Evolutionary conservation across 2,113 vertebrate species (phyloP).

Genomic region (Edolisoma coerulescens): DNA sequence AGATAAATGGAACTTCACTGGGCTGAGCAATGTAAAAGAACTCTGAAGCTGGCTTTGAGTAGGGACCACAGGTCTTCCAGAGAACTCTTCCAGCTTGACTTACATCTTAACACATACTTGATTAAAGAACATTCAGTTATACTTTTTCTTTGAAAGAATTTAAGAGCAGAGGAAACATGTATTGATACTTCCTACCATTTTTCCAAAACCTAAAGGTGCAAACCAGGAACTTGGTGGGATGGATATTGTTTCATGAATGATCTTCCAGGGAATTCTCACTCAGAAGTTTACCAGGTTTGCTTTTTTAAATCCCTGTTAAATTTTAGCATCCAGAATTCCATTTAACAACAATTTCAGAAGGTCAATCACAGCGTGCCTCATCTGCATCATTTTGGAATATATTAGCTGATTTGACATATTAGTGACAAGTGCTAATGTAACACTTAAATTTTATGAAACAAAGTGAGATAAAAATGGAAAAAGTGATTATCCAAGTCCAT

Average conservation of each 20-base stretch:
- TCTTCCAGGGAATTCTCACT: not conserved
- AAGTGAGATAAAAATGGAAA: not conserved
- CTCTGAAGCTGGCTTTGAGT: not conserved
- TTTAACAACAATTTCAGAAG: not conserved
- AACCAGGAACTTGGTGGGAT: not conserved
- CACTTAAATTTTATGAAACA: not conserved
- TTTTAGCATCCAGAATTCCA: not conserved
- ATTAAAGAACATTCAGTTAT: not conserved
- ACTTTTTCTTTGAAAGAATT: not conserved
- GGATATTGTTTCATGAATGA: not conserved
- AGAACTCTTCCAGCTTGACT: not conserved
- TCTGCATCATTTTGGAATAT: not conserved
- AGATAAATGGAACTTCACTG: not conserved
- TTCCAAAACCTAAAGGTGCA: not conserved
- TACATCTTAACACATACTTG: accelerated
- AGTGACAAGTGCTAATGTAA: not conserved
- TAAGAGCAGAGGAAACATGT: not conserved
- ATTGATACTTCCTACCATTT: not conserved
- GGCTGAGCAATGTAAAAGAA: not conserved
- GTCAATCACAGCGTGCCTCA: not conserved
- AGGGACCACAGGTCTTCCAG: not conserved
- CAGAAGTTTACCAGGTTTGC: not conserved
- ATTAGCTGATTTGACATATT: not conserved
- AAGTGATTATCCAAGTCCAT: not conserved
- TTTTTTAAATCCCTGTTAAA: not conserved